These are phyloP conservation scores for Poecile atricapillus DNA, from an alignment of 2,113 vertebrate species.

Conservation along the genomic window DNA sequence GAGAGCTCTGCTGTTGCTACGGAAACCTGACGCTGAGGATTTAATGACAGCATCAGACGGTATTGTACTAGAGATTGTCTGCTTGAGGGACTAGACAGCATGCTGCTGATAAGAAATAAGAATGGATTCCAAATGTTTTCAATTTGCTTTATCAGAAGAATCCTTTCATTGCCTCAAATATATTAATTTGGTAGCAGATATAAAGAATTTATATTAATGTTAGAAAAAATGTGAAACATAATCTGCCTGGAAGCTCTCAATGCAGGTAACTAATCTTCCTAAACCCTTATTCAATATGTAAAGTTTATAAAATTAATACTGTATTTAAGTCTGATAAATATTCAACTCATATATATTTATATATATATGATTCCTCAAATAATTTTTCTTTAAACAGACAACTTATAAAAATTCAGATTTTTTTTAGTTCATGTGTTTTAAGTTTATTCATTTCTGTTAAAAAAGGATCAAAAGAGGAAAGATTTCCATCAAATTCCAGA, in stretches of 20 bases:
- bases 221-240: slow-evolving; percentile 8
- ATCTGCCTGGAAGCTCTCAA: not conserved
- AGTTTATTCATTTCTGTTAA: not conserved
- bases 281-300: not conserved
- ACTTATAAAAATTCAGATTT: not conserved
- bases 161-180: not conserved
- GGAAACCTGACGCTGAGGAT: slow-evolving; percentile 70
- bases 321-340: not conserved
- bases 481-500: not conserved
- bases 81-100: not conserved
- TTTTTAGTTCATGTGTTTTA: not conserved
- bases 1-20: slow-evolving; percentile 68
- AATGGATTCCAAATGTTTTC: slow-evolving; percentile 9
- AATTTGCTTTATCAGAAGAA: not conserved
- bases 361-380: not conserved
- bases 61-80: slow-evolving; percentile 7
- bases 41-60: slow-evolving; percentile 56
- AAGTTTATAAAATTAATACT: not conserved
- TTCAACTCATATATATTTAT: not conserved
- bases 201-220: not conserved
- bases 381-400: not conserved
- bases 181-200: not conserved
- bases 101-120: not conserved
- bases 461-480: not conserved
- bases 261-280: not conserved